Conservation (phyloP, 2,888 invertebrate species). For the Agonopterix arenella region DNA sequence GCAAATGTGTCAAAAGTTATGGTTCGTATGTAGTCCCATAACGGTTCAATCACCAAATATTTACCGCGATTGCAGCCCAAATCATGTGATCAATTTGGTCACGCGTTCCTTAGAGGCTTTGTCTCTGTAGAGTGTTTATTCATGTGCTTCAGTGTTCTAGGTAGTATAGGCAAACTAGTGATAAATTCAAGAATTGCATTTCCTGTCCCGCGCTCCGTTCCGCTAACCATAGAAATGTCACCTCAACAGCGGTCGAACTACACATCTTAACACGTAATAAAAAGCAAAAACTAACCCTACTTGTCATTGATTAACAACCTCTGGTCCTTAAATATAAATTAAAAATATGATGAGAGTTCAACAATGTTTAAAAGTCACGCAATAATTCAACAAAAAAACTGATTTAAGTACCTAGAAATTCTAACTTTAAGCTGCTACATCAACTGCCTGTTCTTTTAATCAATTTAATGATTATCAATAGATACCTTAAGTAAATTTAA, state of each 20-base stretch:
- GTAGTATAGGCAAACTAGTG: too few relatives aligned
- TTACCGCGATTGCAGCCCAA: too few relatives aligned
- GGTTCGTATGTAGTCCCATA: too few relatives aligned
- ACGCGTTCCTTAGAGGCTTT: too few relatives aligned
- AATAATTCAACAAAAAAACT: constrained; percentile 41
- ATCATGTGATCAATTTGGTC: too few relatives aligned
- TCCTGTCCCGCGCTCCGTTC: too few relatives aligned
- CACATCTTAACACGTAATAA: constrained; percentile 6
- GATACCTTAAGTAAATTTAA: constrained; percentile 2
- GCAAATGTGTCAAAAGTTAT: too few relatives aligned
- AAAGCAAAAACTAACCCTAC: constrained; percentile 22
- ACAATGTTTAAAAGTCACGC: constrained; percentile 57
- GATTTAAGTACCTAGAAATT: constrained; percentile 17
- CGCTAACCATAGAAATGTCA: too few relatives aligned
- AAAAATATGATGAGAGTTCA: constrained; percentile 47
- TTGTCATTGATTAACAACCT: constrained; percentile 30
- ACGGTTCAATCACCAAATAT: too few relatives aligned
- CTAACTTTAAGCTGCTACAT: constrained; percentile 19
- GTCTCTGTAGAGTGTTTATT: too few relatives aligned
- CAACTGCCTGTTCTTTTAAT: constrained; percentile 16
- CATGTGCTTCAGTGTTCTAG: too few relatives aligned
- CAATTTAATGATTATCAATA: neutral
- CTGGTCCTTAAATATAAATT: constrained; percentile 28
- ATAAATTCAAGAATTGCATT: too few relatives aligned
- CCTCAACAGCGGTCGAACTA: constrained; percentile 5